Base-by-base conservation (phyloP, 92 coral and sea anemone genomes). In the Epizoanthus illoricatus region DNA sequence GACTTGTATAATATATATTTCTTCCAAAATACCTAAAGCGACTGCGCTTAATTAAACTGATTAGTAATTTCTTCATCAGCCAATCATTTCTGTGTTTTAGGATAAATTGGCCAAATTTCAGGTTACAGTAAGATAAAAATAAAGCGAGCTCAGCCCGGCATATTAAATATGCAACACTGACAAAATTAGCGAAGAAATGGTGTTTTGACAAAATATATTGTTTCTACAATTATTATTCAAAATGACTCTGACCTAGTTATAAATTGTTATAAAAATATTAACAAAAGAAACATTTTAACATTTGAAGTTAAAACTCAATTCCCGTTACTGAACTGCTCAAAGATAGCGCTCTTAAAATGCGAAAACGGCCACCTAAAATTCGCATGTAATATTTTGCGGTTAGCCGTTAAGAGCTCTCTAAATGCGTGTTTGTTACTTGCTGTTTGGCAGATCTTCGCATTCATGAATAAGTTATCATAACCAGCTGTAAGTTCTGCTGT, bases 91-190 rank as follows among this genome's bases (percentile, higher is more conserved):
- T 9, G 19, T n/a, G 2, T 41, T 63, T 63, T 6, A 20, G 11
- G 16, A 16, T 10, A 3, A 68, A 68, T 39, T 16, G 52, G 10
- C 52, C 52, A 68, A 68, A 41, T 15, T 68, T 43, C 41, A 23
- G 5, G 28, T 21, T 61, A 62, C 17, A 70, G 11, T 11, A 78
- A 63, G 67, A 40, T 43, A 7, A 23, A 76, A 62, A 63, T 28
- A 42, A 4, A 36, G 24, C 55, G 18, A 5, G 13, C 15, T 11
- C 43, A 9, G 17, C 43, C 11, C 12, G 64, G 72, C 11, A 12
- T 19, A 78, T 78, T 78, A 78, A 78, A 63, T 78, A 78, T 78
- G 59, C 23, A 78, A 41, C 4, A 23, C 69, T n/a, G 18, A 45
- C 76, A 45, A 47, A 71, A 43, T 3, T 39, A 39, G 49, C 17